Evolutionary conservation across 2,113 vertebrate genomes (phyloP), one percentile per base, ranked within the genome.

Genomic region (Acanthisitta chloris): DNA sequence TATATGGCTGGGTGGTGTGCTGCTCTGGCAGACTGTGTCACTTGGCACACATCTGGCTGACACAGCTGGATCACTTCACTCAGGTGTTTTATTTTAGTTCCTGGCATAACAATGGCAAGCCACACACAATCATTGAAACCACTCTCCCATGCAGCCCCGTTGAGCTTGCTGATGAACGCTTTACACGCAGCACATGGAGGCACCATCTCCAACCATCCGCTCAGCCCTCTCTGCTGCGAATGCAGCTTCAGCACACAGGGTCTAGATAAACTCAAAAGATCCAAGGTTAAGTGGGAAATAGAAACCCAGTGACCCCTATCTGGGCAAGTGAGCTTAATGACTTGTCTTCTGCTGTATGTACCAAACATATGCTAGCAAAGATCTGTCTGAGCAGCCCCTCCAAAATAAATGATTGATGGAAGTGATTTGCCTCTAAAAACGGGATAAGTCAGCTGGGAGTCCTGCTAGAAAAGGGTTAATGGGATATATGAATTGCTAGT

Each of bases 201-300:
- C 64, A 89, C 24, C 81, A 29, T 80, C 65, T 95, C 92, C 93
- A 57, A 57, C 78, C 13, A 80, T 71, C 36, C 64, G 0, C 70
- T 81, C 43, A 74, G 79, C 64, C 54, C 42, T 79, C 86, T 79
- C n/a, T 13, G 82, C 92, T 95, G 92, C 78, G 93, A 96, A 92
- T 28, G 70, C 86, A 96, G 94, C 90, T 91, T 84, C 45, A 95
- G 81, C 90, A 96, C 69, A 74, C 88, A 46, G 86, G 17, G 9
- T 55, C 84, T 62, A 94, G 90, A 96, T 94, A 96, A 97, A 97
- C 96, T 97, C 82, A 43, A 86, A 92, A 95, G 96, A 94, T 94
- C 72, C 94, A 96, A 80, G 97, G 96, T 96, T 97, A 97, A 97
- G 96, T 94, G 90, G 86, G 88, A 97, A 96, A 96, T 84, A 94